phyloP scores from a whole-genome alignment of 2,797 vertebrate species.

The Neostethus bicornis region DNA sequence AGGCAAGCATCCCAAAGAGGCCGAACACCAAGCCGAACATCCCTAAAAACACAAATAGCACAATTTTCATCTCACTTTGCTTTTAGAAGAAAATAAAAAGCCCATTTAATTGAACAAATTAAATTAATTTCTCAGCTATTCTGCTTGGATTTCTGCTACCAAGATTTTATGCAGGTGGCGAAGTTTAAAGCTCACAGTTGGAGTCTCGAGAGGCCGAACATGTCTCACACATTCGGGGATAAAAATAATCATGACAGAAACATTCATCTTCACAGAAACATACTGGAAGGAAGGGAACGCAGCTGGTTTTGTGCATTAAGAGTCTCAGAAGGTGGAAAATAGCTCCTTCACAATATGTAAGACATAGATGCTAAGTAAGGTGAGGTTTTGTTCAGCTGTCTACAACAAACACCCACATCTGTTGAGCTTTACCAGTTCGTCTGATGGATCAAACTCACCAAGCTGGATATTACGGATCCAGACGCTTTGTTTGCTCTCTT shows the following conservation, averaged over 20 bases:
- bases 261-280: slow-evolving; percentile 65
- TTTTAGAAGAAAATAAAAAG: background rate
- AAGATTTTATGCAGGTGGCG: slow-evolving; percentile 41
- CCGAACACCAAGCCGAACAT: slow-evolving; percentile 95
- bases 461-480: slow-evolving; percentile 99
- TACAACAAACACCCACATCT: no score
- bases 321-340: no score
- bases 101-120: background rate
- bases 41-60: slow-evolving; percentile 72
- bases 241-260: slow-evolving; percentile 75
- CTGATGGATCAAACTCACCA: slow-evolving; percentile 74
- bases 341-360: no score
- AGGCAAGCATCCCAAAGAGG: slow-evolving; percentile 91
- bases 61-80: no score
- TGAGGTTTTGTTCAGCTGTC: no score
- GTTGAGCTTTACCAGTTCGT: background rate
- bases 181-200: slow-evolving; percentile 43
- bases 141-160: slow-evolving; percentile 5
- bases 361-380: no score
- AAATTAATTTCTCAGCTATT: background rate
- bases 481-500: slow-evolving; percentile 97
- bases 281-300: slow-evolving; percentile 38
- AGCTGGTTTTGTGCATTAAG: slow-evolving; percentile 35
- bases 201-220: slow-evolving; percentile 56
- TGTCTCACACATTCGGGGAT: slow-evolving; percentile 60